Evolutionary conservation across 2,113 vertebrate species (phyloP), one percentile per base, ranked within the genome.

Genomic region (Oenanthe melanoleuca): DNA sequence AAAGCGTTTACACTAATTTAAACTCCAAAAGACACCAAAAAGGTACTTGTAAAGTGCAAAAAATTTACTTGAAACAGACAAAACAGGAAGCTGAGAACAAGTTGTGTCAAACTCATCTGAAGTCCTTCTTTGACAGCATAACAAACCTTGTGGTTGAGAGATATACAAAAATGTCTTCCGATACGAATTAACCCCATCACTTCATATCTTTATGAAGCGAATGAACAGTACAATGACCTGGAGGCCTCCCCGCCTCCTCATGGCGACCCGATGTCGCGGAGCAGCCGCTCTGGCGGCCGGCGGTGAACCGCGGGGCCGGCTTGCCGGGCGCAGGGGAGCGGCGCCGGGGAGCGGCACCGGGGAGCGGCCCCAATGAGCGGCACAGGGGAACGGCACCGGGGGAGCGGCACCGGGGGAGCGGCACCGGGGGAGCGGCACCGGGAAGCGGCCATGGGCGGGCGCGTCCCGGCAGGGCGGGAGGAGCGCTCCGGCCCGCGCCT

Each of bases 221-320:
- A 57, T 50, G 33, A n/a, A 21, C 37, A 53, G 28, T 5, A 5
- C 0, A 2, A 25, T 0, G 14, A 9, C n/a, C 44, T 5, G 15
- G 60, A 21, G 29, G 33, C 25, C 45, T n/a, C 29, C 15, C 10
- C 14, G 26, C 9, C 34, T 21, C 3, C 56, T 29, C 63, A 44
- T 12, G 8, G 18, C 19, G 7, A 21, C 29, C 34, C 59, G 64
- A 0, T 4, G 17, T 3, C 9, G 4, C 66, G 0, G 55, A 5
- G 42, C 9, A n/a, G 13, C 15, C 2, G 53, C 40, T 31, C 22
- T 1, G n/a, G 24, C 44, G 8, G 67, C 57, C 18, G 25, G n/a
- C 2, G 24, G 7, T 1, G 80, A 12, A 22, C 33, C 7, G 3
- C 34, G 22, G 47, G 40, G 25, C 63, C 61, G 34, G 5, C 34